Evolutionary conservation across 2,797 vertebrate genomes (phyloP).

Genomic region (Jordanella pulchra): DNA sequence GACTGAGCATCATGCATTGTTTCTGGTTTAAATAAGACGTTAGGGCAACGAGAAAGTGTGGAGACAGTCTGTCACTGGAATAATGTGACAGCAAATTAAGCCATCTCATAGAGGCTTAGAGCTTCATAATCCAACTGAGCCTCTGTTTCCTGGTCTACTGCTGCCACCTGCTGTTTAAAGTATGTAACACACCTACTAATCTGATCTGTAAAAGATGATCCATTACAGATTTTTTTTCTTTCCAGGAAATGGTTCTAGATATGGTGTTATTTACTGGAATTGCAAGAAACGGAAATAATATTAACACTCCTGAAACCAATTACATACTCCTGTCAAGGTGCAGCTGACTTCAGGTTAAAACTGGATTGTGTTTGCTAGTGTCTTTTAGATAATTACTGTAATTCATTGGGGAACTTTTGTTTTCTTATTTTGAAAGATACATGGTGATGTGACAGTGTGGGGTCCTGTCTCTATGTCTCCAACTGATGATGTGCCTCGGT

Average conservation of each 20-base stretch:
- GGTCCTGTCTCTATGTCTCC: too few species aligned
- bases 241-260: too few species aligned
- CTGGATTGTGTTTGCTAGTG: too few species aligned
- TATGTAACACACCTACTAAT: background rate
- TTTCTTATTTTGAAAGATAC: too few species aligned
- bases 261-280: background rate
- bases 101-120: slow-evolving; percentile 26
- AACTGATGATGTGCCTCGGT: too few species aligned
- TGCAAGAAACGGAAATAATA: background rate
- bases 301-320: background rate
- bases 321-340: background rate
- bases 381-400: too few species aligned
- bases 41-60: slow-evolving; percentile 11
- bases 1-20: slow-evolving; percentile 4
- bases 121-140: background rate
- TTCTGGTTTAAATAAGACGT: background rate
- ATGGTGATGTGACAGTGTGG: too few species aligned
- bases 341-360: background rate
- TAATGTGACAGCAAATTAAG: slow-evolving; percentile 51
- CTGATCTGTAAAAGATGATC: background rate
- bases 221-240: background rate
- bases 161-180: slow-evolving; percentile 57
- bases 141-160: slow-evolving; percentile 13
- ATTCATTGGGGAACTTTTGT: too few species aligned
- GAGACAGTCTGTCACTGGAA: slow-evolving; percentile 37